phyloP scores from a whole-genome alignment of 2,113 vertebrate genomes.

The Glaucidium brasilianum region DNA sequence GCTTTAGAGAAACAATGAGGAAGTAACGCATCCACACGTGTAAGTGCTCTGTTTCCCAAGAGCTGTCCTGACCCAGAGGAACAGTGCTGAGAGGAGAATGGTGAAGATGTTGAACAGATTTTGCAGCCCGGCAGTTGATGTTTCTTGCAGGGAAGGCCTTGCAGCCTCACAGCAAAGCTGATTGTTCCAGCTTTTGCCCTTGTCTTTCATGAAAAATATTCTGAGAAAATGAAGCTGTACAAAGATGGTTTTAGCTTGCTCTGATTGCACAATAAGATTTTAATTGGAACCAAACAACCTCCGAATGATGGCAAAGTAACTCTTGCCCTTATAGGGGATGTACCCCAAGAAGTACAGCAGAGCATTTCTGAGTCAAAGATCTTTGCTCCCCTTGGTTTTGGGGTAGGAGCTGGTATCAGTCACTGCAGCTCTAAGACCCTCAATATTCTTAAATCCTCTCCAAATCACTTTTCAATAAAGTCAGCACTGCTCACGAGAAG shows the following conservation, averaged over 20 bases:
- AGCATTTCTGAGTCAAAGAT: background rate
- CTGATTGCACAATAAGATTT: background rate
- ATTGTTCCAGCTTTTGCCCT: background rate
- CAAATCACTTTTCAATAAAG: background rate
- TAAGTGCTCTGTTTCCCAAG: background rate
- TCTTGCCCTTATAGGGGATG: background rate
- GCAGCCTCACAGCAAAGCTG: background rate
- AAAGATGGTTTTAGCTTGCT: background rate
- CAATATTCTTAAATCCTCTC: background rate
- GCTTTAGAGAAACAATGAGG: background rate
- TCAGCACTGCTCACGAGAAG: background rate
- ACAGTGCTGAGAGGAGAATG: background rate
- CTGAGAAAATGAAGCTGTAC: background rate
- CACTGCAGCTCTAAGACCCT: background rate
- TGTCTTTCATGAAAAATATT: background rate
- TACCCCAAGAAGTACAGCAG: background rate
- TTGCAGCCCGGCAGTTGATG: background rate
- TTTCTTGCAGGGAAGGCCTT: background rate
- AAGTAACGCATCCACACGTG: background rate
- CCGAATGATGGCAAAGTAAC: background rate
- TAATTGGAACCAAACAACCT: background rate
- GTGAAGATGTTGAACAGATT: background rate
- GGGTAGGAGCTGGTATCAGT: background rate
- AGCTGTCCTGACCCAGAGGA: background rate
- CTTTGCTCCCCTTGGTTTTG: background rate